Conservation (phyloP, 1,140 invertebrate species). For the Parapsyche elsis region DNA sequence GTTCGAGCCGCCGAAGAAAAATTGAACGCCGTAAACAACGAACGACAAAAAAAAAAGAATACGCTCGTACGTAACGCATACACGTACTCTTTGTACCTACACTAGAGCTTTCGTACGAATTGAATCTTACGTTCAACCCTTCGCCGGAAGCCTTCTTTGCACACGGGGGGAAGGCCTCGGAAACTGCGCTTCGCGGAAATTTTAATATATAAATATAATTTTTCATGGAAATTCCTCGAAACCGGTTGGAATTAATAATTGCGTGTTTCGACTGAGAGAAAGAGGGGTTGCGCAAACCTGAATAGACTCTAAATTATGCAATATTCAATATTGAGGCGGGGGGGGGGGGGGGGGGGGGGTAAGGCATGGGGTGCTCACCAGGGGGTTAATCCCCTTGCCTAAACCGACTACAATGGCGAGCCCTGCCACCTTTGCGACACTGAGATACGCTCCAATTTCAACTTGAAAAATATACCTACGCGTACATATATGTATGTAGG, state of each 20-base stretch:
- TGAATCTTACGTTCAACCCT: no score
- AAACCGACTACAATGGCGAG: conserved; percentile 26
- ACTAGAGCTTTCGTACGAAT: no score
- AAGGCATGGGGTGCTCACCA: background rate
- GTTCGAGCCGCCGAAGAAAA: background rate
- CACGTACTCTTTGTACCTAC: no score
- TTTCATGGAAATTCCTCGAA: no score
- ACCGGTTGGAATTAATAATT: conserved; percentile 47
- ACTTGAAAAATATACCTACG: background rate
- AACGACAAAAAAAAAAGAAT: background rate
- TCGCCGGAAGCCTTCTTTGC: no score
- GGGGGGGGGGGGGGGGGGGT: background rate
- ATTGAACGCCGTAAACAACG: background rate
- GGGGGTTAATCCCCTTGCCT: conserved; percentile 30
- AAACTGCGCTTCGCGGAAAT: no score
- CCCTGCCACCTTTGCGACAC: conserved; percentile 29
- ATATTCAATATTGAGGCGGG: conserved; percentile 55
- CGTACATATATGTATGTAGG: background rate
- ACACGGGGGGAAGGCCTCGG: no score
- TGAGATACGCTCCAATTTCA: conserved; percentile 37
- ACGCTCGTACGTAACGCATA: no score
- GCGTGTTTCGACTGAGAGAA: conserved; percentile 41
- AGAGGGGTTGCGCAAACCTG: conserved; percentile 35
- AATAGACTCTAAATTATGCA: conserved; percentile 56
- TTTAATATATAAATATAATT: no score